A percentile compares a stretch with the other conserved stretches of the same genome.
These are phyloP conservation scores for Brienomyrus longianalis DNA, from an alignment of 2,113 vertebrate genomes.

Conservation along the genomic window DNA sequence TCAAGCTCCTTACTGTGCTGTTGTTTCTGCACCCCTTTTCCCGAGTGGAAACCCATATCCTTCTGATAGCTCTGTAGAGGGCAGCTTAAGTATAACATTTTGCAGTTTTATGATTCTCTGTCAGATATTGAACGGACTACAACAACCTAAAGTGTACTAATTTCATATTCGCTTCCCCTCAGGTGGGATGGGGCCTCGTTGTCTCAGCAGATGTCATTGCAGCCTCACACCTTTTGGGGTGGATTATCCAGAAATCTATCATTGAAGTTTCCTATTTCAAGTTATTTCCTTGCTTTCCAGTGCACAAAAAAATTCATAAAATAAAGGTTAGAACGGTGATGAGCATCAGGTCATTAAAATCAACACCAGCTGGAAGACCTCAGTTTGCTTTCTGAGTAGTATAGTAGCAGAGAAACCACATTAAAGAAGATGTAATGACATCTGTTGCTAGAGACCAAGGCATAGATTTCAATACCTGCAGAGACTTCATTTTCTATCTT, in stretches of 20 bases:
- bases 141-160: not conserved
- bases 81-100: not conserved
- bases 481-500: not conserved
- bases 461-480: not conserved
- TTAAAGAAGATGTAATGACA: slow-evolving; percentile 21
- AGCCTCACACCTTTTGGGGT: not conserved
- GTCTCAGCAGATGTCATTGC: not conserved
- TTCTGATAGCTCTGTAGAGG: not conserved
- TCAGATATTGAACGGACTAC: not conserved
- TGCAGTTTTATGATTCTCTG: not conserved
- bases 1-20: not conserved
- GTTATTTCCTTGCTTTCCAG: not conserved
- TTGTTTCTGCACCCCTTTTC: not conserved
- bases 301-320: not conserved
- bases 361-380: slow-evolving; percentile 27
- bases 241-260: not conserved
- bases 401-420: not conserved
- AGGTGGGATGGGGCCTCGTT: not conserved
- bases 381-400: slow-evolving; percentile 31
- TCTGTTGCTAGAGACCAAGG: slow-evolving; percentile 34
- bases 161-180: not conserved
- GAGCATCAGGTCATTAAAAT: not conserved
- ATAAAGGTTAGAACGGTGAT: slow-evolving; percentile 8
- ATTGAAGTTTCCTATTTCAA: not conserved
- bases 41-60: not conserved